A percentile compares a stretch with the other conserved stretches of the same genome.
These are phyloP conservation scores for Nautilus pompilius DNA, from an alignment of 1,140 invertebrate species.

Conservation along the genomic window DNA sequence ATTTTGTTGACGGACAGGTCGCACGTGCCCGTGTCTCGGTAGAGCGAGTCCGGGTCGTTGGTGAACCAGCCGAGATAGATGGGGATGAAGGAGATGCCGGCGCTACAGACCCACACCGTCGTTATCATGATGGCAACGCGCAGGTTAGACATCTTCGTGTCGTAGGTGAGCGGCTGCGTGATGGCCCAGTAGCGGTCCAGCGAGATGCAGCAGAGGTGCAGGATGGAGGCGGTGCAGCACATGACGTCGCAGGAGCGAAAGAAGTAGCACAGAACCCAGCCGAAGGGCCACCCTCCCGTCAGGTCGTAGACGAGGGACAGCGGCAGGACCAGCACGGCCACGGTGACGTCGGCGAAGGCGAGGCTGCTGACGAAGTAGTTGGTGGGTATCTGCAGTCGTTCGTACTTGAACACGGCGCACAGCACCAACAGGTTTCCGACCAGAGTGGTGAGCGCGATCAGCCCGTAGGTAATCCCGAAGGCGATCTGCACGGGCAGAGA, in stretches of 20 bases:
- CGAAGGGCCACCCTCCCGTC: conserved; percentile 49
- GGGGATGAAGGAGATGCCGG: conserved; percentile 89
- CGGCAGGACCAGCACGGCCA: conserved; percentile 62
- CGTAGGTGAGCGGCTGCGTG: conserved; percentile 56
- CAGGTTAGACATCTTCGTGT: conserved; percentile 77
- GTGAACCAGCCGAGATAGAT: conserved; percentile 78
- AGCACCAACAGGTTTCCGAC: conserved; percentile 79
- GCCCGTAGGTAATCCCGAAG: conserved; percentile 46
- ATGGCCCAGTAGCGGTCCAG: conserved; percentile 60
- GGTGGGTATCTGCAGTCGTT: conserved; percentile 81
- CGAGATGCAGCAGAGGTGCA: conserved; percentile 59
- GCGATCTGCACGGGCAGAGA: conserved; percentile 7
- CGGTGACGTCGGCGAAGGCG: conserved; percentile 86
- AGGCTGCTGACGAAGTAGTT: conserved; percentile 92
- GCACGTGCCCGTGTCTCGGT: conserved; percentile 22
- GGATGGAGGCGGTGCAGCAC: conserved; percentile 59
- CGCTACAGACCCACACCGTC: conserved; percentile 85
- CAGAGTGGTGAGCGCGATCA: conserved; percentile 71
- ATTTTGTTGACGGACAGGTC: conserved; percentile 46
- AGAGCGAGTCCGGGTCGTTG: conserved; percentile 6
- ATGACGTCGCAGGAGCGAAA: conserved; percentile 59
- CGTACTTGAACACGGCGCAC: conserved; percentile 80
- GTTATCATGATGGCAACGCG: conserved; percentile 84
- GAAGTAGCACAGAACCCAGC: conserved; percentile 53
- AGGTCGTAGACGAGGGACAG: conserved; percentile 34